Base-by-base conservation (phyloP, 2,888 invertebrate species). In the Galerucella calmariensis region DNA sequence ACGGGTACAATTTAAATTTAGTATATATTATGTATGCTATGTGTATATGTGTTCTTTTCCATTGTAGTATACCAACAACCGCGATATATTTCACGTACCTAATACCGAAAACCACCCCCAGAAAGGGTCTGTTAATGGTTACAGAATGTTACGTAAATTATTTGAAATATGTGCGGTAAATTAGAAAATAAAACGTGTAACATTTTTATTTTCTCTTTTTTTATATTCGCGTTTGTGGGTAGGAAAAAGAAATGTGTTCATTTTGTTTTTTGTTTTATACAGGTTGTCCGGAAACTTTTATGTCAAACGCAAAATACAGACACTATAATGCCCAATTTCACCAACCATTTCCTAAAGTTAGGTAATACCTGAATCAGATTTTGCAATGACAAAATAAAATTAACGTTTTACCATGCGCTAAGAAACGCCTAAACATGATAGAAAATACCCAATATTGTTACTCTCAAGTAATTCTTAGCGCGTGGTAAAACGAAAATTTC, bases 1-100 rank as follows among this genome's bases (percentile, higher is more conserved):
- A 67, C 62, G n/a, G 53, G 67, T 35, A 56, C 67, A 68, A 68
- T 68, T 68, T 44, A 68, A 58, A 68, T 68, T 68, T 68, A 68
- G 58, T 68, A n/a, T 27, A 67, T 53, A 27, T 58, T 9, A 14
- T 65, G 44, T 24, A 46, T 12, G 16, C 35, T 35, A 35, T 35
- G 5, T 41, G 8, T 59, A 35, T 14, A 35, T 68, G 58, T 58
- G 16, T 68, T 68, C 68, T 44, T 44, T 68, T 68, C 11, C 58
- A 16, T 20, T 58, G 58, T 41, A n/a, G 62, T 62, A 62, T 62
- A 62, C 62, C 6, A 35, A 20, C 41, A n/a, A 20, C 58, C 44
- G 44, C 20, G n/a, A n/a, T n/a, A 58, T 58, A 58, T 68, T 58
- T 68, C 44, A 58, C 41, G 24, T 44, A 61, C 61, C 56, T 67